Evolutionary conservation across 2,113 vertebrate species (phyloP), one percentile per base, ranked within the genome.

Genomic region (Oreochromis spilurus): DNA sequence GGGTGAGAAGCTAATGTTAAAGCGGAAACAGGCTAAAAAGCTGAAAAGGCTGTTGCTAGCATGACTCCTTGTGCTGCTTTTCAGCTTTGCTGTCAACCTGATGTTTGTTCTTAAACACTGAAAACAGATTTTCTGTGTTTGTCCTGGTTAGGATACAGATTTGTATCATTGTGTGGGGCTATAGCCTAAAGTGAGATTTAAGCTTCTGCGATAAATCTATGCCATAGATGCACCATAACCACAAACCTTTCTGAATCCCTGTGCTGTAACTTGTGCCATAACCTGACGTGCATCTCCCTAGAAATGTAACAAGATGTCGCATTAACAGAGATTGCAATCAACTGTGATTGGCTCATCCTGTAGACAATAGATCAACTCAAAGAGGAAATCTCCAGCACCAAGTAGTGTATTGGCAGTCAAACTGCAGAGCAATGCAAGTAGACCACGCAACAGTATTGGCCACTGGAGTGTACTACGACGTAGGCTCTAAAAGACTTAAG

Each of bases 31-130:
- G 31, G 19, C 1, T 1, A 36, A 62, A n/a, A 7, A 34, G 0
- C 2, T 0, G 0, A 62, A 40, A 9, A 21, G 21, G 36, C 62
- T 43, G n/a, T 0, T 24, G n/a, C 31, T 7, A 65, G 36, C 1
- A 3, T 70, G 12, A 43, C n/a, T 67, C 62, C 4, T 67, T 67
- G 38, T 40, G 62, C 1, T 67, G 19, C n/a, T 67, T 67, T 67
- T 67, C 36, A 70, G n/a, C 65, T 43, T 16, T 70, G 19, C 40
- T 70, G 36, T 70, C 36, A 43, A 21, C 65, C 7, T 70, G 36
- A 21, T 70, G 36, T 70, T 70, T 43, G 4, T 0, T 5, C 65
- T 21, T 43, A 43, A 43, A 70, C 36, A 43, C 19, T 43, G 38
- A 24, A 70, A 70, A 40, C 12, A 70, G 0, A 70, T 43, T 0